phyloP scores from a whole-genome alignment of 2,797 vertebrate species.

The Lemur catta region DNA sequence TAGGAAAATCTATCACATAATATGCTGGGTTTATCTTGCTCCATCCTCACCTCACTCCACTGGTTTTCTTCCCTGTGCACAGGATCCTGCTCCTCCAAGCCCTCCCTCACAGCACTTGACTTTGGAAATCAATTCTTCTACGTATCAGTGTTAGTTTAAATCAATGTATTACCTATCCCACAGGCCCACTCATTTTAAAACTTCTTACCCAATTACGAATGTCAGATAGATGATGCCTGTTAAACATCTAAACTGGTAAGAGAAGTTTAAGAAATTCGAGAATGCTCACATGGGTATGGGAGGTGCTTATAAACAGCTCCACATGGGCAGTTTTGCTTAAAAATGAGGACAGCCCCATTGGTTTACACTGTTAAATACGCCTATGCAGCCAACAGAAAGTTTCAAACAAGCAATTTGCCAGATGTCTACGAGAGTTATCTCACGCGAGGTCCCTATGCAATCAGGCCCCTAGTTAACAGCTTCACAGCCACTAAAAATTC shows the following conservation, averaged over 20 bases:
- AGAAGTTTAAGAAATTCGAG: neutral
- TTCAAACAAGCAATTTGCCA: conserved; percentile 70
- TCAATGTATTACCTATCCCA: neutral
- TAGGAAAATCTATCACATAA: neutral
- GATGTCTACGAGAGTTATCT: conserved; percentile 62
- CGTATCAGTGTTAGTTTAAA: neutral
- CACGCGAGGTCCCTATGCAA: conserved; percentile 38
- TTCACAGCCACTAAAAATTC: conserved; percentile 53
- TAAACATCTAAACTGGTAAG: neutral
- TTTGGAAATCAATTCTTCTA: neutral
- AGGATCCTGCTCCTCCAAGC: neutral
- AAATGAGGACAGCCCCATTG: conserved; percentile 22
- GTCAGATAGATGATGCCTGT: neutral
- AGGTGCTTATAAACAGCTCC: neutral
- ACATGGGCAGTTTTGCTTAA: neutral
- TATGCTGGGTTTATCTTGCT: neutral
- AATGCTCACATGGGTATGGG: neutral
- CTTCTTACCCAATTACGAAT: neutral
- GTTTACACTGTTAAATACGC: conserved; percentile 35
- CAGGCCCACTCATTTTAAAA: neutral
- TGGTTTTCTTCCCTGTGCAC: neutral
- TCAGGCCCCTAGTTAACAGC: conserved; percentile 52
- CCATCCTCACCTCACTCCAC: neutral
- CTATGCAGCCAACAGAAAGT: conserved; percentile 35
- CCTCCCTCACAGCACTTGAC: neutral